Evolutionary conservation across 1,140 invertebrate species (phyloP).

Genomic region (Eumaeus atala): DNA sequence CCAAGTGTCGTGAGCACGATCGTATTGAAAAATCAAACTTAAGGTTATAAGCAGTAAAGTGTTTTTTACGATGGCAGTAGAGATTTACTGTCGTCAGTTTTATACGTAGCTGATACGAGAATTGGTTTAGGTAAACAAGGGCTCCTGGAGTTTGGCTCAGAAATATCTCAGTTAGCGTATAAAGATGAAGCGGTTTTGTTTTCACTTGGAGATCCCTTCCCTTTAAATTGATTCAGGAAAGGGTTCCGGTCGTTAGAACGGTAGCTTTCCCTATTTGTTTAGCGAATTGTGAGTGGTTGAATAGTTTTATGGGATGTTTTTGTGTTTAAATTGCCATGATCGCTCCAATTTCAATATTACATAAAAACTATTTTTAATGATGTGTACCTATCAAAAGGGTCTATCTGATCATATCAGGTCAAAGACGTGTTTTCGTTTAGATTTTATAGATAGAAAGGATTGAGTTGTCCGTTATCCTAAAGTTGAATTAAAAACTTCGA

Average conservation of each 20-base stretch:
- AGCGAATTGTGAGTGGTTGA: neutral
- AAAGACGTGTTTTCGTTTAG: no score
- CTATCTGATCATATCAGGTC: no score
- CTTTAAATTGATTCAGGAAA: no score
- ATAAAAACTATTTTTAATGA: no score
- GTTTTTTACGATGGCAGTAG: constrained; percentile 2
- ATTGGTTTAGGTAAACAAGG: constrained; percentile 3
- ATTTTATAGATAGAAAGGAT: no score
- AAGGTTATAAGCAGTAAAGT: constrained; percentile 1
- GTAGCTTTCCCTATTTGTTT: neutral
- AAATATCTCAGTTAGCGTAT: neutral
- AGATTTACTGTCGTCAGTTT: neutral
- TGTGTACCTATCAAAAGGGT: no score
- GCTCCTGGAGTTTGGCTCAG: neutral
- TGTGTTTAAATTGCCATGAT: neutral
- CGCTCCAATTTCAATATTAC: no score
- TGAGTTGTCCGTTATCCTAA: no score
- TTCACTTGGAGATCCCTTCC: no score
- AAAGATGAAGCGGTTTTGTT: neutral
- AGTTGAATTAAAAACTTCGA: no score
- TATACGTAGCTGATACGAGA: constrained; percentile 2
- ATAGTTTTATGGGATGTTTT: neutral
- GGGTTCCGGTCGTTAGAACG: neutral
- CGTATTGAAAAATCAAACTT: constrained; percentile 1
- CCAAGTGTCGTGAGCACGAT: no score